A percentile compares a stretch with the other conserved stretches of the same genome.
Evolutionary conservation across 2,113 vertebrate genomes (phyloP).

Genomic region (Gallinago undulata): DNA sequence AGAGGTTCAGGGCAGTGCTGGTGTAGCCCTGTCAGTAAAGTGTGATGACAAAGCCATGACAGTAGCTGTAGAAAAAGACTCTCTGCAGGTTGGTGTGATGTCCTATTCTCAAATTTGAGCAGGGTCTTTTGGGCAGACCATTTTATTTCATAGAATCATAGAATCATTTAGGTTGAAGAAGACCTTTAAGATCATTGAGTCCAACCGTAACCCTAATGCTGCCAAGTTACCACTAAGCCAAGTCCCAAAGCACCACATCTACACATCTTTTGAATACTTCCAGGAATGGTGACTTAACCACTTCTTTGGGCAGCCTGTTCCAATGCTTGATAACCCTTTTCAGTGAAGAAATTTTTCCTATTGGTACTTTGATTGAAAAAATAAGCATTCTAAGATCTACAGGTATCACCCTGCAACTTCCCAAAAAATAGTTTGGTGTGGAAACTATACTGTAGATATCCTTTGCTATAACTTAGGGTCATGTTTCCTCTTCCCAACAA

Average conservation of each 20-base stretch:
- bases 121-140: neutral
- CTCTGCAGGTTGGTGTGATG: constrained; percentile 82
- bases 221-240: no score
- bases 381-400: neutral
- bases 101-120: neutral
- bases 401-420: neutral
- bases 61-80: constrained; percentile 88
- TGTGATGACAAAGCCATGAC: constrained; percentile 87
- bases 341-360: neutral
- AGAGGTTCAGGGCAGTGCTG: constrained; percentile 78
- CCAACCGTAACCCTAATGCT: neutral
- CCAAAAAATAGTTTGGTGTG: neutral
- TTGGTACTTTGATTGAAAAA: neutral
- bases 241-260: neutral
- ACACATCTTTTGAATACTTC: neutral
- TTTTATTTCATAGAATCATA: neutral
- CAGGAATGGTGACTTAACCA: neutral
- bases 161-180: neutral
- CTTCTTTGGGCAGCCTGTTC: neutral
- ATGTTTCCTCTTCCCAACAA: neutral
- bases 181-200: neutral
- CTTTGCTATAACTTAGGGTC: neutral
- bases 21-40: constrained; percentile 79
- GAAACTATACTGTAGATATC: neutral
- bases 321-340: neutral